A percentile compares a stretch with the other conserved stretches of the same genome.
Conservation (phyloP, 2,113 vertebrate genomes). For the Genyomyrus donnyi region DNA sequence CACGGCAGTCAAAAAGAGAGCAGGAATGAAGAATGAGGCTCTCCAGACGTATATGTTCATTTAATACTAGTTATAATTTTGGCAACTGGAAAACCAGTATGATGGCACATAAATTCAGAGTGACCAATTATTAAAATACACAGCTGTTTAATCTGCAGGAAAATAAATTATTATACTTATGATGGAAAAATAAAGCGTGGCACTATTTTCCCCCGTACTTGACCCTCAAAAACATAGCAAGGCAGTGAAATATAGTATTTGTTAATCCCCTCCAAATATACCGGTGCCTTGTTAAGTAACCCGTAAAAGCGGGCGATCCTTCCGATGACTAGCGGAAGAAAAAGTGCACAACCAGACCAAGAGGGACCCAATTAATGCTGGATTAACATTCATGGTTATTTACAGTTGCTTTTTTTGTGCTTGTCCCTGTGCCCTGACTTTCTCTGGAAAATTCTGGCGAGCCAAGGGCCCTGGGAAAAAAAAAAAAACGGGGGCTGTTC, state of each 20-base stretch:
- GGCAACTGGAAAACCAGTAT: not conserved
- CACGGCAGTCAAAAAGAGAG: not conserved
- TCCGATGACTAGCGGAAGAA: constrained; percentile 54
- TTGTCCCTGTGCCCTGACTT: constrained; percentile 96
- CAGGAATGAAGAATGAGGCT: not conserved
- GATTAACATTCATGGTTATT: constrained; percentile 99
- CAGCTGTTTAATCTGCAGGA: not conserved
- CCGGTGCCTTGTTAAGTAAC: constrained; percentile 52
- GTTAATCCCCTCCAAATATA: constrained; percentile 36
- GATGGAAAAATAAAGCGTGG: not conserved
- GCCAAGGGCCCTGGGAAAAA: constrained; percentile 63
- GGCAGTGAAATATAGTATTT: constrained; percentile 24
- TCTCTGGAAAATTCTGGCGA: constrained; percentile 76
- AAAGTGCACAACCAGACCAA: constrained; percentile 85
- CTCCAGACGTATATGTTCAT: not conserved
- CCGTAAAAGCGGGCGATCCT: constrained; percentile 45
- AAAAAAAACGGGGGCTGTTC: constrained; percentile 87
- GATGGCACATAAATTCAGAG: not conserved
- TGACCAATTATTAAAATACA: not conserved
- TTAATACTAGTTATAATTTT: not conserved
- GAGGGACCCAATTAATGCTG: constrained; percentile 96
- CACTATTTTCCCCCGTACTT: not conserved
- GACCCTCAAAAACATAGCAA: not conserved
- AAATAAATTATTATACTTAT: not conserved
- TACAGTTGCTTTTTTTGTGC: constrained; percentile 99